These are phyloP conservation scores for Hippocampus abdominalis DNA, from an alignment of 2,113 vertebrate genomes.

Conservation along the genomic window DNA sequence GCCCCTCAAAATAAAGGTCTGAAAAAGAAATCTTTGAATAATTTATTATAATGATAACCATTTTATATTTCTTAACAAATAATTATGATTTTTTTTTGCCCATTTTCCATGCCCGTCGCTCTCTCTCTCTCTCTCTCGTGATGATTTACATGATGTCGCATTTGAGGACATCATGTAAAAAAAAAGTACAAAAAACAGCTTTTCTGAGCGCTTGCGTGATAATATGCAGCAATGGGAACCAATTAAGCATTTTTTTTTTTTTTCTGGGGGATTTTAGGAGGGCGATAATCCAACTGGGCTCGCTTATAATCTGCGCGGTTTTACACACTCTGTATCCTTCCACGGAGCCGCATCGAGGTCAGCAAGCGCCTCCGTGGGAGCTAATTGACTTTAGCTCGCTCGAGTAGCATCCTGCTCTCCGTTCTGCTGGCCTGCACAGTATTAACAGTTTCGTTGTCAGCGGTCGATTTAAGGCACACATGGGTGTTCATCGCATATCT, in stretches of 20 bases:
- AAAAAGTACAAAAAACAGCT: background rate
- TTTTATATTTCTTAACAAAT: no score
- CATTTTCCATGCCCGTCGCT: no score
- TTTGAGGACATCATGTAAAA: background rate
- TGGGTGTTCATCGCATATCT: no score
- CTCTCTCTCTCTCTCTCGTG: no score
- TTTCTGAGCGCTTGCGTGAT: background rate
- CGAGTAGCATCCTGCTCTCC: conserved; percentile 23
- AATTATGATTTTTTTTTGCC: no score
- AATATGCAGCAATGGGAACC: background rate
- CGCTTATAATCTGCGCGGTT: conserved; percentile 30
- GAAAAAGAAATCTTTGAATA: no score
- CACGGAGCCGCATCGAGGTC: conserved; percentile 25
- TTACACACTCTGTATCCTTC: conserved; percentile 33
- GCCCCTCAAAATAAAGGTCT: no score
- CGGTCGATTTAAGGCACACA: background rate
- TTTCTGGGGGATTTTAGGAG: conserved; percentile 13
- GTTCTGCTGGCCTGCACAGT: background rate
- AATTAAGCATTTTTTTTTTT: conserved; percentile 29
- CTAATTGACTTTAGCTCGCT: conserved; percentile 38
- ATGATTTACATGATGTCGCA: no score
- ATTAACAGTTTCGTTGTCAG: background rate
- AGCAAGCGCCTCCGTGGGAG: conserved; percentile 19
- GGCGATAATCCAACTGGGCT: conserved; percentile 35
- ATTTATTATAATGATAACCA: no score